Base-by-base conservation (phyloP, 2,113 vertebrate genomes). In the Tyto alba region DNA sequence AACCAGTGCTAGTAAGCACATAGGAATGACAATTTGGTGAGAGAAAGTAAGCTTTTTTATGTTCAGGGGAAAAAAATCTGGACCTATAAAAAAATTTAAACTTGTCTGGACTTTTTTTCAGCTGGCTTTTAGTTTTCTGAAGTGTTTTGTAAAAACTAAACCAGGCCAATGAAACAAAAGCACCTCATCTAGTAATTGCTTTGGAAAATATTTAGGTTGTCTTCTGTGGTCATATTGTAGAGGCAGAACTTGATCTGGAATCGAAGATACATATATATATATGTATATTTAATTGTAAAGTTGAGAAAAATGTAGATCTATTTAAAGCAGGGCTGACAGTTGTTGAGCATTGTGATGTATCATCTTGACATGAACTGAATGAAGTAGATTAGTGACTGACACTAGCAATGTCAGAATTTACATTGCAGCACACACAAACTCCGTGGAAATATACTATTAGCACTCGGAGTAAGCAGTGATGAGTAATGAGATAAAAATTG, bases 271-370 rank as follows among this genome's bases (percentile, higher is more conserved):
- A 11, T 68, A 64, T 63, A 68, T 78, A 53, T 41, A 62, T 47
- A 57, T 91, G 62, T 90, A 62, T 91, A 86, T 78, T 91, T 97
- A 97, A 97, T 95, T 95, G 89, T 95, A 82, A 97, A 97, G 80
- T 85, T 97, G 92, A 95, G 96, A 87, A 98, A 93, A 97, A 97
- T 97, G 85, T 96, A 96, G 97, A 97, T 98, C 97, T 98, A 98
- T 99, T 99, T 98, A 99, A 98, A 98, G 98, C 97, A 97, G 93
- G 97, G 97, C 95, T 99, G 99, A 98, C 98, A 98, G 98, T 94
- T 97, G 96, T 98, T 97, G 96, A 97, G 96, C 97, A 90, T 93
- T 96, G 89, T 97, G 96, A 97, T 98, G 97, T 98, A 98, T 98
- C 98, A 97, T 98, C 98, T 98, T 99, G 99, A 99, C 98, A 98